phyloP scores from a whole-genome alignment of 1,140 invertebrate genomes.

The Hyphantria cunea region DNA sequence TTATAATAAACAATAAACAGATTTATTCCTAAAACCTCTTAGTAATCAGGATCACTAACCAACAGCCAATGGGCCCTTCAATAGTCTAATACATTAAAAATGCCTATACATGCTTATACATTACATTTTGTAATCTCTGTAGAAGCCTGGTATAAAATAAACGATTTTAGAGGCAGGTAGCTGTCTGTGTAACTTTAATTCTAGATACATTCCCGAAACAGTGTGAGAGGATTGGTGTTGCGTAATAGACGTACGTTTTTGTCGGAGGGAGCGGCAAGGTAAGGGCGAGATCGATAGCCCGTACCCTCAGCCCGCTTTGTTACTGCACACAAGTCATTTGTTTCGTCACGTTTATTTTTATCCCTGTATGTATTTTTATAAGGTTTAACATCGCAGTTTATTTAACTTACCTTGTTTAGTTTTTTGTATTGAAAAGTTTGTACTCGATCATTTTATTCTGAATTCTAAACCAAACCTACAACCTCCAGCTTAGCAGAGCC shows the following conservation, averaged over 20 bases:
- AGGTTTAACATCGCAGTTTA: neutral
- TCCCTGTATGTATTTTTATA: neutral
- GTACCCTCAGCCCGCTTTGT: neutral
- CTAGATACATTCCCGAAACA: neutral
- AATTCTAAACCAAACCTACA: no score
- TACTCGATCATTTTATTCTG: neutral
- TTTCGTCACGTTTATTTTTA: neutral
- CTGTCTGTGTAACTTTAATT: neutral
- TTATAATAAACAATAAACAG: no score
- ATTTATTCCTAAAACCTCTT: no score
- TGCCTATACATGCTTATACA: no score
- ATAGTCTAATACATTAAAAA: no score
- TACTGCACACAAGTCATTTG: neutral
- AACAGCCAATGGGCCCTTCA: no score
- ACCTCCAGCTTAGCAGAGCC: no score
- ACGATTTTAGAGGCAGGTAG: no score
- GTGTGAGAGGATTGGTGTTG: neutral
- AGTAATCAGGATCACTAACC: no score
- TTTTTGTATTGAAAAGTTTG: neutral
- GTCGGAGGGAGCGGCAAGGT: neutral
- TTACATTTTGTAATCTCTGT: no score
- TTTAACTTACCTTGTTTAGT: neutral
- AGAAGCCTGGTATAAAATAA: no score
- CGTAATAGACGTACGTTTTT: conserved; percentile 1
- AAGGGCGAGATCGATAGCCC: neutral